Conservation (phyloP, 2,797 vertebrate genomes). For the Sebastes minor region DNA sequence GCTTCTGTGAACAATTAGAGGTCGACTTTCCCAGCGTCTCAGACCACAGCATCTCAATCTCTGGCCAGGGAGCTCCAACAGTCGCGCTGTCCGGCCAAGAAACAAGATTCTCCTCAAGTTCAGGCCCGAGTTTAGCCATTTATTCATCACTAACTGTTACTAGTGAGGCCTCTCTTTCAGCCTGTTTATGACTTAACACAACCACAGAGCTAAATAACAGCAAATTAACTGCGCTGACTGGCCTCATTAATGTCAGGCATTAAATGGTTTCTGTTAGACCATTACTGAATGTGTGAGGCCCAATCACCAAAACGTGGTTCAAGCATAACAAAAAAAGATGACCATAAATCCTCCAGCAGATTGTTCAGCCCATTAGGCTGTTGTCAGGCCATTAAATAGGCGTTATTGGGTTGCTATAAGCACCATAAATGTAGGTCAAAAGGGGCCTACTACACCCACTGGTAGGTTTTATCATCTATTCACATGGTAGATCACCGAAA, state of each 20-base stretch:
- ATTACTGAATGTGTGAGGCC: constrained; percentile 20
- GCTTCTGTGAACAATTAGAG: constrained; percentile 84
- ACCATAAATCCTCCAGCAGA: constrained; percentile 25
- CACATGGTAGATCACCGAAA: too few species aligned
- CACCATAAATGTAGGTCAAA: too few species aligned
- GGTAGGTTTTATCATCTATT: too few species aligned
- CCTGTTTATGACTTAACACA: constrained; percentile 57
- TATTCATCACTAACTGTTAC: constrained; percentile 32
- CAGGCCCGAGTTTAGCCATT: constrained; percentile 26
- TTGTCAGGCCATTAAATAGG: too few species aligned
- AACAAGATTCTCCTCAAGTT: constrained; percentile 44
- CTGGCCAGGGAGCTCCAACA: constrained; percentile 52
- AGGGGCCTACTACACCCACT: too few species aligned
- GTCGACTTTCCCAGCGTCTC: constrained; percentile 77
- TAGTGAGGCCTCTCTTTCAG: constrained; percentile 5
- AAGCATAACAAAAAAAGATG: neutral
- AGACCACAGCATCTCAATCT: constrained; percentile 73
- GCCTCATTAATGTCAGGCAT: constrained; percentile 51
- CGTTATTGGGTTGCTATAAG: too few species aligned
- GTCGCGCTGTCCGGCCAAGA: constrained; percentile 45
- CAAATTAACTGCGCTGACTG: constrained; percentile 50
- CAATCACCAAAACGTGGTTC: constrained; percentile 33
- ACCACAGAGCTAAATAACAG: constrained; percentile 50
- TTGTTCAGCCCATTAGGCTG: neutral
- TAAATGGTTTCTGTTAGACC: constrained; percentile 33